Evolutionary conservation across 2,797 vertebrate species (phyloP).

Genomic region (Sparidentex hasta): DNA sequence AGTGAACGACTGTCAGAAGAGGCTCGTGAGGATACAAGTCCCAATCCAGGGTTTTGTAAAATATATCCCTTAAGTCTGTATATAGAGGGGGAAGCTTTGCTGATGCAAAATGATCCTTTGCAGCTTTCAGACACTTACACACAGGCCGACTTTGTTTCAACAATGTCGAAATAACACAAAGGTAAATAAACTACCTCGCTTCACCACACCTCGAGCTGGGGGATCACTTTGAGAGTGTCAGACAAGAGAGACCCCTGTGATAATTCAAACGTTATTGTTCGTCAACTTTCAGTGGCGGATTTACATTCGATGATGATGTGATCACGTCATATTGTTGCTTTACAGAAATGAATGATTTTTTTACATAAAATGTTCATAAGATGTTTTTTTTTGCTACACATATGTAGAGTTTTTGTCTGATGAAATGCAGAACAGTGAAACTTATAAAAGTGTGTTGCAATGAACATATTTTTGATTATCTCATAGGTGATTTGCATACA

Average conservation of each 20-base stretch:
- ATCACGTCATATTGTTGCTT: background rate
- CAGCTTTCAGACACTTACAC: constrained; percentile 76
- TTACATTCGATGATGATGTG: background rate
- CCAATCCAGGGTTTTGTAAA: constrained; percentile 82
- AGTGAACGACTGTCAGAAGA: constrained; percentile 75
- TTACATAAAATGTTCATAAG: background rate
- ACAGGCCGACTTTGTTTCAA: constrained; percentile 66
- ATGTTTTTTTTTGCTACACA: background rate
- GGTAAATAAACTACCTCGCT: constrained; percentile 61
- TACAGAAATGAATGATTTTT: background rate
- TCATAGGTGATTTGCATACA: background rate
- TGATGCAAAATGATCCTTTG: constrained; percentile 81
- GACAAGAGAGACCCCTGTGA: constrained; percentile 19
- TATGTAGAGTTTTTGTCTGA: background rate
- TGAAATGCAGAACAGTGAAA: background rate
- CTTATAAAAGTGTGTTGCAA: background rate
- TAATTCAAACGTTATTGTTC: constrained; percentile 7
- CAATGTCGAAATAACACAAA: constrained; percentile 68
- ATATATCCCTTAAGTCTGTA: constrained; percentile 74
- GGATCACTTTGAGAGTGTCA: constrained; percentile 12
- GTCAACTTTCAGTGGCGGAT: background rate
- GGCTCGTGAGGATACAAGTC: constrained; percentile 72
- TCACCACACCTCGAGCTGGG: constrained; percentile 43
- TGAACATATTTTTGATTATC: background rate
- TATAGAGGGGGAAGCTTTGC: constrained; percentile 74